Base-by-base conservation (phyloP, 2,113 vertebrate species). In the Trematocara macrostoma region DNA sequence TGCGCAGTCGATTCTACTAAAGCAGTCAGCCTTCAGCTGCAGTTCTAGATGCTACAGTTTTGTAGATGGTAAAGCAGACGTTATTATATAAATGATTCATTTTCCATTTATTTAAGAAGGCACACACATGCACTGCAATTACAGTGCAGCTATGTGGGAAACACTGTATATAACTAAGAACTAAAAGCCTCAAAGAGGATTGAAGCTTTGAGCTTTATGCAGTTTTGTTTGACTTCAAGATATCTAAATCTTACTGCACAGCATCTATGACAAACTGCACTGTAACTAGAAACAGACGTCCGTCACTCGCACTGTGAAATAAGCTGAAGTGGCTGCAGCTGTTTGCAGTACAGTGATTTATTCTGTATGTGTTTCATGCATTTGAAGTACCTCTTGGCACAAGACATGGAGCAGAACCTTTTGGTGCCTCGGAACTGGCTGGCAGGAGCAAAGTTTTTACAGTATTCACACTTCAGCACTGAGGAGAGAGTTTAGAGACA, bases 331-430 rank as follows among this genome's bases (percentile, higher is more conserved):
- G 34, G 80, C 55, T 53, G 56, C 80, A 87, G 84, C 61, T 35
- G 35, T n/a, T 42, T 67, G 71, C 26, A 34, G 23, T 3, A 5
- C 40, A 53, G 57, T 16, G 15, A 29, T 42, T 10, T 12, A 40
- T 55, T 83, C 84, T 57, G 81, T 35, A 57, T n/a, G 47, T 23
- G 67, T 56, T 56, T 88, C 89, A 91, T 93, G 92, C 84, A 57
- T 83, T 51, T 76, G 29, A 92, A 90, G 82, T 97, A 99, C 99
- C 99, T 99, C 96, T 99, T 99, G 53, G 98, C 98, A 84, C 99
- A 99, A 11, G 97, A 96, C 96, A 98, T 97, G 89, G 99, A 99
- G 95, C 99, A 99, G 94, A 99, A 99, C 74, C 99, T 96, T 94
- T 99, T 99, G 88, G 98, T 98, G 84, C 98, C 97, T 40, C 98